Percentiles rank a stretch among this genome's conserved stretches.
phyloP scores from a whole-genome alignment of 2,888 invertebrate genomes.

The Cacoxenus indagator region DNA sequence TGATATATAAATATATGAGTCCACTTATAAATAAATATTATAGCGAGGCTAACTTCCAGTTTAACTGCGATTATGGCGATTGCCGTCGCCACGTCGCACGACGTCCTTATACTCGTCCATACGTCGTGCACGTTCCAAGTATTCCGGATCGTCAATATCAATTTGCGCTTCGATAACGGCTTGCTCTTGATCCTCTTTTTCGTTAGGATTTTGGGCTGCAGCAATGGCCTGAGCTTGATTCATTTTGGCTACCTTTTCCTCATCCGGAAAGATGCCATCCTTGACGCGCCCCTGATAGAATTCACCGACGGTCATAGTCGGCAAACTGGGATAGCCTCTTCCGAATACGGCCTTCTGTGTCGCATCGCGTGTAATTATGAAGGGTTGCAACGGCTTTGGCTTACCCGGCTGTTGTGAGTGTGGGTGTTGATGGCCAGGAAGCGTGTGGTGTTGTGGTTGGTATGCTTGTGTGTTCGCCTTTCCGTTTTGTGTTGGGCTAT shows the following conservation, averaged over 20 bases:
- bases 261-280: slow-evolving; percentile 79
- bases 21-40: no score
- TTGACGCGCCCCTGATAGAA: slow-evolving; percentile 90
- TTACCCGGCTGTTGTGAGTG: slow-evolving; percentile 23
- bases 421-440: slow-evolving; percentile 71
- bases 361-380: slow-evolving; percentile 90
- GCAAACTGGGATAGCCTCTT: slow-evolving; percentile 93
- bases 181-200: slow-evolving; percentile 74
- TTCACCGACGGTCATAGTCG: slow-evolving; percentile 93
- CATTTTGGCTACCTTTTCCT: slow-evolving; percentile 65
- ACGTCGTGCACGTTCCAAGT: slow-evolving; percentile 76
- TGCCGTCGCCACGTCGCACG: slow-evolving; percentile 89
- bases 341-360: slow-evolving; percentile 94
- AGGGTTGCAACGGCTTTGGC: slow-evolving; percentile 77
- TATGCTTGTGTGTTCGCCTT: slow-evolving; percentile 30
- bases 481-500: slow-evolving; percentile 21
- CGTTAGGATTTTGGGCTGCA: slow-evolving; percentile 73
- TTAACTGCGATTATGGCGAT: slow-evolving; percentile 84
- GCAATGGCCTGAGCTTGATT: slow-evolving; percentile 64
- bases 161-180: slow-evolving; percentile 74
- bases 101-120: slow-evolving; percentile 92
- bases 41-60: no score
- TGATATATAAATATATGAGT: no score
- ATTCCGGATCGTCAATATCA: slow-evolving; percentile 82
- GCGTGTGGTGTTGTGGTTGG: slow-evolving; percentile 37